Evolutionary conservation across 2,888 invertebrate genomes (phyloP).

Genomic region (Clunio marinus): DNA sequence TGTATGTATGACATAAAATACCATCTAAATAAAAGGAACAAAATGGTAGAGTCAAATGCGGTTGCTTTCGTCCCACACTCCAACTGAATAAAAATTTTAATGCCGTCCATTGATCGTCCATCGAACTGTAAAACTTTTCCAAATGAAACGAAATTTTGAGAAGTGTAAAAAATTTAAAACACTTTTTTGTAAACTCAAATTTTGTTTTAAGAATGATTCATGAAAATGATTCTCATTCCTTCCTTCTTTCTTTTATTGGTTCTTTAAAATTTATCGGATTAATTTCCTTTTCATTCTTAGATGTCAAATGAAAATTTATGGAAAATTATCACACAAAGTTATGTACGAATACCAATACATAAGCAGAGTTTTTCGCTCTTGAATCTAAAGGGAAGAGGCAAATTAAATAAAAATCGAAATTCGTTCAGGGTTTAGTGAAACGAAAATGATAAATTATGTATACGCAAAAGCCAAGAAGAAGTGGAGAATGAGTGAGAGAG

Average conservation of each 20-base stretch:
- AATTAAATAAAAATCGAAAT: conserved; percentile 35
- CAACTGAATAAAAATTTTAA: too few species aligned
- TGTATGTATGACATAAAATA: conserved; percentile 38
- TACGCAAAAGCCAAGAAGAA: too few species aligned
- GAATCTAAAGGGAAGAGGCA: too few species aligned
- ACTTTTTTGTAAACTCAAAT: too few species aligned
- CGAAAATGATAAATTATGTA: conserved; percentile 40
- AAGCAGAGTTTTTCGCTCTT: too few species aligned
- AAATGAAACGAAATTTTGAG: too few species aligned
- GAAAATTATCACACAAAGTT: conserved; percentile 18
- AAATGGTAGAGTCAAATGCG: conserved; percentile 10
- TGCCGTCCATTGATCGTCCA: conserved; percentile 1
- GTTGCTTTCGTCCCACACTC: not conserved
- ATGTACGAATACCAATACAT: not conserved
- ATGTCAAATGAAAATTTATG: not conserved
- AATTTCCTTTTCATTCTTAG: conserved; percentile 16
- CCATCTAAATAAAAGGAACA: conserved; percentile 31
- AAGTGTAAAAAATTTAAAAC: too few species aligned
- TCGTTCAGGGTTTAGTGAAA: conserved; percentile 24
- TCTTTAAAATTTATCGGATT: conserved; percentile 35
- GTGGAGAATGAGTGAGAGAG: not conserved
- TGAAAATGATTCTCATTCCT: too few species aligned
- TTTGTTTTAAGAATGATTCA: too few species aligned
- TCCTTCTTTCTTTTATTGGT: conserved; percentile 14
- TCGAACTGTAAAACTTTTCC: too few species aligned